Conservation (phyloP, 2,888 invertebrate genomes). For the Cosmopolites sordidus region DNA sequence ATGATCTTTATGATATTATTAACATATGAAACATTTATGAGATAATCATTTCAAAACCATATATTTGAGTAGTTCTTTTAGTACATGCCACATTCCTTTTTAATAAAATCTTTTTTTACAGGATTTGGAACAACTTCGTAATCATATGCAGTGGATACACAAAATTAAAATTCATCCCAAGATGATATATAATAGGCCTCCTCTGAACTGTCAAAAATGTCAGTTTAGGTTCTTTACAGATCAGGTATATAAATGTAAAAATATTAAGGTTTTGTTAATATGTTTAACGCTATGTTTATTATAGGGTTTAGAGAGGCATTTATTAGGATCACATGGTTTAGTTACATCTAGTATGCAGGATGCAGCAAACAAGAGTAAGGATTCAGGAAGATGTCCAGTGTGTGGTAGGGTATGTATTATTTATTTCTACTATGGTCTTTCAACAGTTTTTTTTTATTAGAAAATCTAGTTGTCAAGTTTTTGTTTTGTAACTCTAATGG, state of each 20-base stretch:
- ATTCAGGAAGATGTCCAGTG: slow-evolving; percentile 90
- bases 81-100: too few species aligned
- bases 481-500: not conserved
- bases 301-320: slow-evolving; percentile 83
- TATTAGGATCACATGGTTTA: slow-evolving; percentile 88
- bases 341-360: slow-evolving; percentile 96
- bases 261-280: not conserved
- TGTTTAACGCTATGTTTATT: too few species aligned
- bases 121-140: slow-evolving; percentile 82
- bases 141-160: slow-evolving; percentile 98
- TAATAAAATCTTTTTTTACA: slow-evolving; percentile 11
- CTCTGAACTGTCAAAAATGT: slow-evolving; percentile 93
- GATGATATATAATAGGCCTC: slow-evolving; percentile 92
- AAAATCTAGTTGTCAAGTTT: not conserved
- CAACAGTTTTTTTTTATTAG: too few species aligned
- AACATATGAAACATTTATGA: too few species aligned
- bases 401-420: slow-evolving; percentile 77
- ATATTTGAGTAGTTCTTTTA: too few species aligned
- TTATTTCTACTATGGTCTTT: too few species aligned
- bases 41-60: too few species aligned
- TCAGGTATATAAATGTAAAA: slow-evolving; percentile 50
- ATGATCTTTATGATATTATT: too few species aligned
- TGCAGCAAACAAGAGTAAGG: slow-evolving; percentile 91
- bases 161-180: slow-evolving; percentile 95
- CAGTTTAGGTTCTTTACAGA: slow-evolving; percentile 96